Percentiles rank a stretch among this genome's conserved stretches.
Conservation (phyloP, 2,797 vertebrate genomes). For the Leptatherina wallacei region DNA sequence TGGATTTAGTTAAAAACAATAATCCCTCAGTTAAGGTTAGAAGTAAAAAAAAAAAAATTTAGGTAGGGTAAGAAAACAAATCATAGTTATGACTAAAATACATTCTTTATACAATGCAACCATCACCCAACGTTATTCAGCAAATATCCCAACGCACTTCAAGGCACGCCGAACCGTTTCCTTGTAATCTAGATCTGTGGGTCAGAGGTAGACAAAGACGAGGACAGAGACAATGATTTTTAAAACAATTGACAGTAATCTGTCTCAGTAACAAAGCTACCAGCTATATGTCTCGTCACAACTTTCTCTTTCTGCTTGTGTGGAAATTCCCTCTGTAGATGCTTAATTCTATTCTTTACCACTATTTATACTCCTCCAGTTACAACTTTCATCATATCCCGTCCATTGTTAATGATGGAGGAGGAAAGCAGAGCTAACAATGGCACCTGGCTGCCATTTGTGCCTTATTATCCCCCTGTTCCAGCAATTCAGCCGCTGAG, state of each 20-base stretch:
- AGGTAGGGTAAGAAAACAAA: background rate
- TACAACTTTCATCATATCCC: slow-evolving; percentile 41
- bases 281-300: background rate
- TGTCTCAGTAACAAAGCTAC: background rate
- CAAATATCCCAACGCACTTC: background rate
- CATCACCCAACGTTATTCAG: background rate
- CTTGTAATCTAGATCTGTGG: slow-evolving; percentile 4
- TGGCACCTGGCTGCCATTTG: slow-evolving; percentile 45
- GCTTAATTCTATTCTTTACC: slow-evolving; percentile 28
- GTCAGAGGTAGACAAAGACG: background rate
- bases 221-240: background rate
- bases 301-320: slow-evolving; percentile 14
- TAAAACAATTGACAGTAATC: no score
- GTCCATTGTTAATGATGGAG: slow-evolving; percentile 36
- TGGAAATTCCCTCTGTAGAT: slow-evolving; percentile 27
- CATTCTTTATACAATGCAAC: no score
- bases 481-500: slow-evolving; percentile 30
- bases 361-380: slow-evolving; percentile 49
- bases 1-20: background rate
- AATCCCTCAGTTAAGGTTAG: background rate
- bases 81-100: background rate
- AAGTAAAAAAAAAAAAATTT: no score
- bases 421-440: slow-evolving; percentile 33
- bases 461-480: slow-evolving; percentile 22
- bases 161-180: background rate